Percentiles rank a stretch among this genome's conserved stretches.
Evolutionary conservation across 2,113 vertebrate genomes (phyloP).

Genomic region (Psophia crepitans): DNA sequence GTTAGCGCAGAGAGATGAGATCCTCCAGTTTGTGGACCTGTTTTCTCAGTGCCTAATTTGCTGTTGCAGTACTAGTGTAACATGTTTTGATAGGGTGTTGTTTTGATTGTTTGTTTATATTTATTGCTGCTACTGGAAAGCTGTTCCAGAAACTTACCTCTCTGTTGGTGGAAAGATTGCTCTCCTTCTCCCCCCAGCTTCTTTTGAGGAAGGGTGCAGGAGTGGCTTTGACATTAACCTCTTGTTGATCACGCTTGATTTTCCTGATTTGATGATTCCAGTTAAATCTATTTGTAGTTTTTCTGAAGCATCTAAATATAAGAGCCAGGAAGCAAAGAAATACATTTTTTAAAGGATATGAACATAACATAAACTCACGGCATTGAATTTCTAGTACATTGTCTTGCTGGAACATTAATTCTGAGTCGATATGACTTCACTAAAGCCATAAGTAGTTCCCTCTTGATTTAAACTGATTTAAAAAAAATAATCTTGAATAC

Average conservation of each 20-base stretch:
- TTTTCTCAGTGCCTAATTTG: neutral
- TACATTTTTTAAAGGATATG: neutral
- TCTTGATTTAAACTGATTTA: neutral
- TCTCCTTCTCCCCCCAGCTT: fast-evolving
- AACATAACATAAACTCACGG: neutral
- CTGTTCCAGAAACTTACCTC: neutral
- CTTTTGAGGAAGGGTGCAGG: neutral
- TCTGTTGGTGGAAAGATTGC: neutral
- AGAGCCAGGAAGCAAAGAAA: neutral
- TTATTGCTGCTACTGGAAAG: neutral
- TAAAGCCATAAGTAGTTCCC: neutral
- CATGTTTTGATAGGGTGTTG: neutral
- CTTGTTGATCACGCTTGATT: neutral
- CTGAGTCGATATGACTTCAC: neutral
- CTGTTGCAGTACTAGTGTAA: neutral
- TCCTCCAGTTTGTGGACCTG: too few relatives aligned
- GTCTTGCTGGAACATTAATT: neutral
- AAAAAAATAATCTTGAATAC: neutral
- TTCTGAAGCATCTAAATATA: neutral
- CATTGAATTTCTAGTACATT: neutral
- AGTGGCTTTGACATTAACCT: neutral
- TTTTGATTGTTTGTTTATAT: neutral
- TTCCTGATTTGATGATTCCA: neutral
- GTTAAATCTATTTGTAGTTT: neutral
- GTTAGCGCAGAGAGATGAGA: neutral